Evolutionary conservation across 2,888 invertebrate genomes (phyloP), one percentile per base, ranked within the genome.

Genomic region (Pomacea canaliculata): DNA sequence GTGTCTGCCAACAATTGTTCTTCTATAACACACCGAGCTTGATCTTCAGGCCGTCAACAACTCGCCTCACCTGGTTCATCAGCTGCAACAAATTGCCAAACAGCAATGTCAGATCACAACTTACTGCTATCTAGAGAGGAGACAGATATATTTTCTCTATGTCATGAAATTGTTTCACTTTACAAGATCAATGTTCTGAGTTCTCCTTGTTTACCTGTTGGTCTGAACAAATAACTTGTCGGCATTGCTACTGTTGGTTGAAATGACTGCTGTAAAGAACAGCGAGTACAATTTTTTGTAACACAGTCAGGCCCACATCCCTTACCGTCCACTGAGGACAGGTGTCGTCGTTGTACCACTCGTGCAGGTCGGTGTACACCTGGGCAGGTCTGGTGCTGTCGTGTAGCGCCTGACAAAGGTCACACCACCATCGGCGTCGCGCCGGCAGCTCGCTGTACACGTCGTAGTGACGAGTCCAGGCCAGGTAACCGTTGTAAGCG

Each of bases 401-500:
- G 70, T 87, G 84, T 48, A 87, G 76, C 0, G 83, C 84, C n/a
- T 80, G 76, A 73, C 87, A 87, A 18, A 85, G 56, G 10, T 82
- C 77, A 78, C 86, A 86, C 79, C 80, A 79, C 69, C 79, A 73
- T 48, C 82, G 78, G n/a, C 79, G 59, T 63, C 78, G 60, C 9
- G 76, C 81, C 4, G 79, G 78, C 19, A 83, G 73, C 63, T 80
- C 81, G 67, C 83, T 83, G 49, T 76, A 74, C 12, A 82, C 66
- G 48, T 81, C 80, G 78, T 81, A 79, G 62, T 78, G 63, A 12
- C 69, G 65, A 10, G 80, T 84, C 81, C 85, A 86, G 0, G 79
- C 77, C 63, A 87, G 83, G 73, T 84, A 85, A 67, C 82, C 81
- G 62, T 85, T 84, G 79, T 85, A 87, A 37, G 83, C 78, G 0